Conservation (phyloP, 1,140 invertebrate genomes). For the Metopolophium dirhodum region DNA sequence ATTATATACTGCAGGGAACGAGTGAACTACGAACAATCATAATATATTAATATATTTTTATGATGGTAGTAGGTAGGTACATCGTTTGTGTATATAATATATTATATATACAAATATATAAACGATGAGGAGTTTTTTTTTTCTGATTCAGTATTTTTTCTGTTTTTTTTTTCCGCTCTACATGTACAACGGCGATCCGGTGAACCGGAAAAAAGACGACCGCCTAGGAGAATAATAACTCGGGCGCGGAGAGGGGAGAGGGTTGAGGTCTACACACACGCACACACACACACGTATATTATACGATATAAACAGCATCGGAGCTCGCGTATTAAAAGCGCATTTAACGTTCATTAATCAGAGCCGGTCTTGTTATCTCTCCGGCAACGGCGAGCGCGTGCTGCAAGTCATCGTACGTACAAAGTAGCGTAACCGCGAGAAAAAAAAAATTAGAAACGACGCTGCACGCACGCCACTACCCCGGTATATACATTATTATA, state of each 20-base stretch:
- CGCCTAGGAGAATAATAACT: background rate
- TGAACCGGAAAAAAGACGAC: slow-evolving; percentile 33
- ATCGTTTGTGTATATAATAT: background rate
- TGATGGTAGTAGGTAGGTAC: background rate
- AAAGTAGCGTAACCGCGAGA: background rate
- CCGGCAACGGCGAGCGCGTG: background rate
- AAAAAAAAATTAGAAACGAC: background rate
- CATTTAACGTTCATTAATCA: slow-evolving; percentile 55
- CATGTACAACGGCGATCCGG: background rate
- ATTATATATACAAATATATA: background rate
- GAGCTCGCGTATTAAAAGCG: slow-evolving; percentile 44
- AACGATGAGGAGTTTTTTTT: background rate
- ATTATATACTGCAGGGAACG: background rate
- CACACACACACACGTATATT: background rate
- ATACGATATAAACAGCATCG: background rate
- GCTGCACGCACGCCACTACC: background rate
- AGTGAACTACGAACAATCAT: background rate
- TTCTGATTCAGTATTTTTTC: background rate
- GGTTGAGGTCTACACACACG: background rate
- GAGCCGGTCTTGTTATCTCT: slow-evolving; percentile 46
- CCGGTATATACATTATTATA: background rate
- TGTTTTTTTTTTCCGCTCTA: slow-evolving; percentile 34
- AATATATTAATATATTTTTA: slow-evolving; percentile 14
- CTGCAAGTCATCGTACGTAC: slow-evolving; percentile 37
- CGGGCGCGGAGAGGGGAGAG: background rate